Evolutionary conservation across 2,888 invertebrate species (phyloP).

Genomic region (Alcis repandata): DNA sequence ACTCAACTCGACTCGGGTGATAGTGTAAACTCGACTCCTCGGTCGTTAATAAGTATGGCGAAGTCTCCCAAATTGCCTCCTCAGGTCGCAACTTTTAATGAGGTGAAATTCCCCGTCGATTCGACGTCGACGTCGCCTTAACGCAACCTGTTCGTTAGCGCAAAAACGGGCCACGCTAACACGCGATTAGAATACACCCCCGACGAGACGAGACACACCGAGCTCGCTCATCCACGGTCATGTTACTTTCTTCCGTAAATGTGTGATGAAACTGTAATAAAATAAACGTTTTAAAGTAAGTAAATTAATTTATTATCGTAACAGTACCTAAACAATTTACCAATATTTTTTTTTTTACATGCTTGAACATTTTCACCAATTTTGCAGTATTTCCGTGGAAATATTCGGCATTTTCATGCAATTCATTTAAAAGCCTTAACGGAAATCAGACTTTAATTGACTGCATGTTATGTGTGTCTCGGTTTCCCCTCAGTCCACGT

Average conservation of each 20-base stretch:
- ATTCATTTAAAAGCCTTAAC: no score
- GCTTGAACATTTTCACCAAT: no score
- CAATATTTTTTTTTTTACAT: no score
- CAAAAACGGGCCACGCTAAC: conserved; percentile 85
- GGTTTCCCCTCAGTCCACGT: no score
- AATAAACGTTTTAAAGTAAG: neutral
- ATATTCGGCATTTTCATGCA: no score
- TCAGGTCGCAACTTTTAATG: conserved; percentile 86
- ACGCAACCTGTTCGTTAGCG: conserved; percentile 86
- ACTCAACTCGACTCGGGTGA: conserved; percentile 52
- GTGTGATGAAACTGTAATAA: neutral
- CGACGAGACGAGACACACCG: conserved; percentile 65
- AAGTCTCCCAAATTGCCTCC: conserved; percentile 82
- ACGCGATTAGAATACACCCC: conserved; percentile 86
- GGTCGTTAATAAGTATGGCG: conserved; percentile 77
- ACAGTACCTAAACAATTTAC: no score
- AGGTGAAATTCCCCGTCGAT: conserved; percentile 85
- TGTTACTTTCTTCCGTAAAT: neutral
- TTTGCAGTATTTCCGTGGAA: no score
- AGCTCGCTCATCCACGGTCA: conserved; percentile 37
- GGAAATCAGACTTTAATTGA: no score
- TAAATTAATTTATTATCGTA: neutral
- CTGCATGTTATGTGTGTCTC: no score
- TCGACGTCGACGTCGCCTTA: conserved; percentile 78
- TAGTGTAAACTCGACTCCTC: conserved; percentile 71